Conservation (phyloP, 2,113 vertebrate genomes). For the Tinamus guttatus region DNA sequence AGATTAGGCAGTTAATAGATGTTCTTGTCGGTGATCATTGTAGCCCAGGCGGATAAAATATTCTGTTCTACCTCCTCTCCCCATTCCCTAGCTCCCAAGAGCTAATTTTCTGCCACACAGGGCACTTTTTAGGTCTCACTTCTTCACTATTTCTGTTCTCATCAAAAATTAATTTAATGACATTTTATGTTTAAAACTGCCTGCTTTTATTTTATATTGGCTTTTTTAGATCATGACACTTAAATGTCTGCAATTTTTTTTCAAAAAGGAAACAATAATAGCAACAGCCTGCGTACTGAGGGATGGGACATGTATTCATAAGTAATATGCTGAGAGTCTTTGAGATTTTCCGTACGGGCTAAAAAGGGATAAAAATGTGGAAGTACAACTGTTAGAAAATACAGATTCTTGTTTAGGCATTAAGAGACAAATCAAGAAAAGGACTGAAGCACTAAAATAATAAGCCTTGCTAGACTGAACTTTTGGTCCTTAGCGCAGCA, state of each 20-base stretch:
- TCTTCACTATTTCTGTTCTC: neutral
- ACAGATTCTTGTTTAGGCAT: neutral
- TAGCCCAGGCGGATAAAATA: constrained; percentile 10
- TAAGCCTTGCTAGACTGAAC: neutral
- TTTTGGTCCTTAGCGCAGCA: constrained; percentile 1
- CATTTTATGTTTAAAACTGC: neutral
- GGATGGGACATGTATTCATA: neutral
- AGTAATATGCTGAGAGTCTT: neutral
- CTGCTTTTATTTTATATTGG: neutral
- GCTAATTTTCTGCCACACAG: constrained; percentile 19
- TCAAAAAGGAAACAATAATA: neutral
- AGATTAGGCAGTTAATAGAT: constrained; percentile 54
- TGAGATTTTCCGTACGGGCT: neutral
- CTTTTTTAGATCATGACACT: neutral
- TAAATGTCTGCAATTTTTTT: neutral
- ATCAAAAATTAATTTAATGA: constrained; percentile 8
- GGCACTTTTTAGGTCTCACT: neutral
- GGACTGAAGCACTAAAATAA: neutral
- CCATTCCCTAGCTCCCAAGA: neutral
- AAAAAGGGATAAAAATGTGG: neutral
- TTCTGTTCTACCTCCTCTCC: neutral
- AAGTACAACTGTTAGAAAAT: neutral
- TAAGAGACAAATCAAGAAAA: neutral
- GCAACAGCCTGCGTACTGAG: neutral
- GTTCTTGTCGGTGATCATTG: constrained; percentile 12